These are phyloP conservation scores for Recurvirostra avosetta DNA, from an alignment of 2,113 vertebrate species.

Conservation along the genomic window DNA sequence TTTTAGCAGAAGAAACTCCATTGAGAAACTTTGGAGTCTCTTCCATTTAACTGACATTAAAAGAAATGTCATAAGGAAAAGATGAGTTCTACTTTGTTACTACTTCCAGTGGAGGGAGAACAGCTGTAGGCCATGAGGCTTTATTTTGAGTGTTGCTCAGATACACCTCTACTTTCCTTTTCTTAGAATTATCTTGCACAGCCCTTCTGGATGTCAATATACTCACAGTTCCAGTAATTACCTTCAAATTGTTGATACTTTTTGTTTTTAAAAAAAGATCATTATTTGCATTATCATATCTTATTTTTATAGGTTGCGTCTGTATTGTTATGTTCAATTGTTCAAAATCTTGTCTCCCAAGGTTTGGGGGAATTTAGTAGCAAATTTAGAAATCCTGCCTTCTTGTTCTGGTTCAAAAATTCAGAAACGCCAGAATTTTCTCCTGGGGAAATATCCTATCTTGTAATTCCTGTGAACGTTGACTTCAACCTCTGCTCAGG, in stretches of 20 bases:
- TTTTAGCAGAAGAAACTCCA: not conserved
- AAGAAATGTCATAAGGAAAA: not conserved
- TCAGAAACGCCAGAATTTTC: not conserved
- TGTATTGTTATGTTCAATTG: not conserved
- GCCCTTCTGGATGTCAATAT: not conserved
- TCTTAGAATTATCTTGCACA: not conserved
- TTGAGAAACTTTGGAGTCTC: not conserved
- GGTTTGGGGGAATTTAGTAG: not conserved
- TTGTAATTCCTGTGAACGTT: accelerated
- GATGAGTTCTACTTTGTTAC: not conserved
- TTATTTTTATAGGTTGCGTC: not conserved
- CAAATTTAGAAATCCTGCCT: not conserved
- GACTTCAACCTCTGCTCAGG: not conserved
- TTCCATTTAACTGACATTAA: not conserved
- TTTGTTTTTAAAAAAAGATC: not conserved
- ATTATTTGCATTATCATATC: not conserved
- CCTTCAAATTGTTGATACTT: not conserved
- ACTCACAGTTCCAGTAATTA: not conserved
- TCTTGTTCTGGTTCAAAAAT: not conserved
- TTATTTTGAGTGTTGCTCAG: not conserved
- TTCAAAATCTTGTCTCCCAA: not conserved
- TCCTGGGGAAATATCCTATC: not conserved
- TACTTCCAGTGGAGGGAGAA: not conserved
- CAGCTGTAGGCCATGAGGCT: not conserved
- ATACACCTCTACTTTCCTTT: not conserved